Evolutionary conservation across 2,888 invertebrate species (phyloP), one percentile per base, ranked within the genome.

Genomic region (Cantharis nigra): DNA sequence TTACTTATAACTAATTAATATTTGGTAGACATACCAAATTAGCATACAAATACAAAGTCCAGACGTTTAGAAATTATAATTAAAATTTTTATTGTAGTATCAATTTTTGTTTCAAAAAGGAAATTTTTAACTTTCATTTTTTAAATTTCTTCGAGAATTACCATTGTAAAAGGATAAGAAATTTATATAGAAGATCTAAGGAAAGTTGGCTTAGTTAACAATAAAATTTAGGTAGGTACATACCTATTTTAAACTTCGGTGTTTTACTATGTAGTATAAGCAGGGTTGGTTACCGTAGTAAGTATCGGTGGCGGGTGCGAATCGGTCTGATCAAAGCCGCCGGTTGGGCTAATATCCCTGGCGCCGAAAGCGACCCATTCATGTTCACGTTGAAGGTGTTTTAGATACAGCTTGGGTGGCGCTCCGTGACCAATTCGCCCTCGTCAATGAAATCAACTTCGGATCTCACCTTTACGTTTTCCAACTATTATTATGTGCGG

Each of bases 361-460:
- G 85, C 85, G 86, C 85, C 85, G 85, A 85, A 86, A 83, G 84
- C 83, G 83, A 83, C 82, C 85, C 86, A 85, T 86, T 86, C 85
- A 86, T 84, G 85, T 84, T 85, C 83, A 80, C 84, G 85, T 85
- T 83, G 82, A 82, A 86, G 84, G 85, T 85, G 85, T 85, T 84
- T 85, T 82, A 79, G 81, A 74, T 79, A 81, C 85, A 84, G 85
- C 86, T 84, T 86, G 86, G 86, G 85, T 86, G 86, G 85, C 85
- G 85, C 84, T 85, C 82, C 83, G 81, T 80, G 79, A 81, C 81
- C 80, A 80, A 80, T 78, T 77, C 78, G 78, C 76, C 78, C 74
- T 76, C 76, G 74, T 79, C 78, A 79, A 79, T 79, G 79, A 74
- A 76, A 79, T 72, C 69, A 65, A 72, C 70, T 75, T 20, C 63